phyloP scores from a whole-genome alignment of 2,888 invertebrate species.

The Tetheella fluctuosa region DNA sequence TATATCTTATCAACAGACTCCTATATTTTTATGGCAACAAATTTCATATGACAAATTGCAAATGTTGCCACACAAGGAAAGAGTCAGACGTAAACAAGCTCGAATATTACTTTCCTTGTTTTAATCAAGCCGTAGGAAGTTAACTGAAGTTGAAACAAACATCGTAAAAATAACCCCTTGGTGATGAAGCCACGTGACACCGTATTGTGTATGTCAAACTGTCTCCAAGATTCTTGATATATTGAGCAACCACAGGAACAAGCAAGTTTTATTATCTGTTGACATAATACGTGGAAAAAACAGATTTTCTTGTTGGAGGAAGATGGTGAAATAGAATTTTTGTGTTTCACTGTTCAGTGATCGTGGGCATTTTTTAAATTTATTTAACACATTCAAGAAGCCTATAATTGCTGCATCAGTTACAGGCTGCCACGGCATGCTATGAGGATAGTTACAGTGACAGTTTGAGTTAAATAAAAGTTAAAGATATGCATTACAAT shows the following conservation, averaged over 20 bases:
- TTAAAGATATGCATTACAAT: too few species aligned
- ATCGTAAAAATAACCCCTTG: conserved; percentile 55
- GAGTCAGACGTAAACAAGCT: conserved; percentile 5
- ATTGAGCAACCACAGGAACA: conserved; percentile 27
- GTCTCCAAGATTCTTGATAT: conserved; percentile 37
- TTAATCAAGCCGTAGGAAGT: conserved; percentile 53
- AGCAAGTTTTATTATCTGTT: conserved; percentile 35
- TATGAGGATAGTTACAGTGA: too few species aligned
- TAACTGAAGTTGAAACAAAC: conserved; percentile 56
- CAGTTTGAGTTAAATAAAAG: too few species aligned
- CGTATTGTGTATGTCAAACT: conserved; percentile 34
- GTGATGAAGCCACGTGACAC: conserved; percentile 28
- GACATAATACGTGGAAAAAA: conserved; percentile 26
- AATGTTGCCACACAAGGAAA: conserved; percentile 5
- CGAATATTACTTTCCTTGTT: conserved; percentile 28
- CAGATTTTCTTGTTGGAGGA: conserved; percentile 28
- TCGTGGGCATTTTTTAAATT: too few species aligned
- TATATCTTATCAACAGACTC: neutral
- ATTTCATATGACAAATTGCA: conserved; percentile 2
- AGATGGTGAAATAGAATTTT: conserved; percentile 12
- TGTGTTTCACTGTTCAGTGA: neutral
- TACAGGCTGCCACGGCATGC: too few species aligned
- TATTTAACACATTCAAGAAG: too few species aligned
- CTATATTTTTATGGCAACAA: neutral
- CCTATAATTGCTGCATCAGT: too few species aligned